Evolutionary conservation across 2,888 invertebrate species (phyloP).

Genomic region (Agrochola lota): DNA sequence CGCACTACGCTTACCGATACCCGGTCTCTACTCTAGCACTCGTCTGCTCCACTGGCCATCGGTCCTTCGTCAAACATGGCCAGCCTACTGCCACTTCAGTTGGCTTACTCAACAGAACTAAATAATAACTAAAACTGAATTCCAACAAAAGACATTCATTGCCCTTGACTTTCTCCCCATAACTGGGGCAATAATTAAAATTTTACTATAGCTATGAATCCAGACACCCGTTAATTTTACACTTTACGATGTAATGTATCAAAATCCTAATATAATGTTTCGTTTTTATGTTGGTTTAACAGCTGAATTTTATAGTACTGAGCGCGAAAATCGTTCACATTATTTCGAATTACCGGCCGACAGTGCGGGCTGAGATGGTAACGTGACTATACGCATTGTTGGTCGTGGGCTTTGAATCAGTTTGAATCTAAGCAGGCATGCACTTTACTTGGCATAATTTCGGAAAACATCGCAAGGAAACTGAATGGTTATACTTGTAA

Average conservation of each 20-base stretch:
- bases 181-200: conserved; percentile 58
- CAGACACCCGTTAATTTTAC: conserved; percentile 61
- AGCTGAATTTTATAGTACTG: conserved; percentile 53
- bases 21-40: too few relatives aligned
- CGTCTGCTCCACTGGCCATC: too few relatives aligned
- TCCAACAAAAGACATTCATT: neutral
- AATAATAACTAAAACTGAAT: neutral
- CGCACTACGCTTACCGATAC: too few relatives aligned
- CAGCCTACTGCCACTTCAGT: neutral
- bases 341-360: conserved; percentile 18
- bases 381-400: too few relatives aligned
- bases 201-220: conserved; percentile 59
- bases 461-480: neutral
- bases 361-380: neutral
- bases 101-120: too few relatives aligned
- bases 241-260: conserved; percentile 61
- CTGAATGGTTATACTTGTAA: neutral
- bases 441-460: too few relatives aligned
- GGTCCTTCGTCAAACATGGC: too few relatives aligned
- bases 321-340: conserved; percentile 40
- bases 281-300: conserved; percentile 63
- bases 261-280: conserved; percentile 62
- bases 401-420: too few relatives aligned
- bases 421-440: neutral
- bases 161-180: conserved; percentile 28